These are phyloP conservation scores for Carposina sasakii DNA, from an alignment of 1,140 invertebrate genomes.

Conservation along the genomic window DNA sequence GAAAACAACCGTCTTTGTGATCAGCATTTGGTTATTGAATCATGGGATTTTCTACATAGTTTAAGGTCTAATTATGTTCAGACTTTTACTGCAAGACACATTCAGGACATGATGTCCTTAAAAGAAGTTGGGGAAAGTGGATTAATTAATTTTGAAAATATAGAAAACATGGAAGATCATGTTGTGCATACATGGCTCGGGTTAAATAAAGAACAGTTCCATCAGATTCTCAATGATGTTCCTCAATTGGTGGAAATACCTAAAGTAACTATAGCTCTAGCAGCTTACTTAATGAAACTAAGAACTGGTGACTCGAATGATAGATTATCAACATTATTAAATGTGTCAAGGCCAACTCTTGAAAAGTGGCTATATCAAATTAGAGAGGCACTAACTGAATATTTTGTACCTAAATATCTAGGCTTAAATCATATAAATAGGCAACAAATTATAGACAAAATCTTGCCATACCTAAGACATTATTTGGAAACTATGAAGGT, in stretches of 20 bases:
- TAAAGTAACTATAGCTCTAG: constrained; percentile 5
- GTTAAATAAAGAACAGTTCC: constrained; percentile 19
- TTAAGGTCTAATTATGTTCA: constrained; percentile 19
- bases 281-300: constrained; percentile 21
- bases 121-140: neutral
- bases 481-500: constrained; percentile 19
- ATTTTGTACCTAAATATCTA: constrained; percentile 25
- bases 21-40: constrained; percentile 15
- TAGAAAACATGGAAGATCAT: constrained; percentile 14
- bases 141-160: neutral
- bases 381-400: constrained; percentile 13
- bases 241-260: constrained; percentile 14
- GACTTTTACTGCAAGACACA: constrained; percentile 19
- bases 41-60: constrained; percentile 8
- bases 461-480: constrained; percentile 13
- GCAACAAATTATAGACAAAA: neutral
- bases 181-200: constrained; percentile 15
- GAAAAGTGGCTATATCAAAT: constrained; percentile 18
- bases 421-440: constrained; percentile 20
- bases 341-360: constrained; percentile 17
- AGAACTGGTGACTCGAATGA: constrained; percentile 13
- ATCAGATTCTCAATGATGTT: constrained; percentile 14
- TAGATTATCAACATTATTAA: constrained; percentile 15
- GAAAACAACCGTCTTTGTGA: constrained; percentile 14
- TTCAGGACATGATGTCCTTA: constrained; percentile 15